Conservation (phyloP, 2,888 invertebrate genomes). For the Tuberolachnus salignus region DNA sequence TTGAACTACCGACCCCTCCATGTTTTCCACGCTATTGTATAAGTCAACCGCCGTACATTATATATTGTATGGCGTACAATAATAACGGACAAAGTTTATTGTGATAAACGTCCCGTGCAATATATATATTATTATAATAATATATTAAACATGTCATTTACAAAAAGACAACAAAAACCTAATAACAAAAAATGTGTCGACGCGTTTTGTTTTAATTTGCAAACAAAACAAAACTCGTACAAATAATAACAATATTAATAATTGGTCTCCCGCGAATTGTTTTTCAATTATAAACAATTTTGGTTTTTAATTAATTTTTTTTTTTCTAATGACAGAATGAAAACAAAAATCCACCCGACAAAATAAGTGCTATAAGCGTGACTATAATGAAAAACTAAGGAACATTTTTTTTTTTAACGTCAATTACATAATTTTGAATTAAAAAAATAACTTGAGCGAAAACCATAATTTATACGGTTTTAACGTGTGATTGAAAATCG, state of each 20-base stretch:
- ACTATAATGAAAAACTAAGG: not conserved
- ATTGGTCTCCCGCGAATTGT: not conserved
- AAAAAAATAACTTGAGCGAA: not conserved
- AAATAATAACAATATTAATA: not conserved
- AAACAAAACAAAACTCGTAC: not conserved
- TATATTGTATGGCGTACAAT: too few species aligned
- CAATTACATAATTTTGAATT: slow-evolving; percentile 13
- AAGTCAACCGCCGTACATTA: too few species aligned
- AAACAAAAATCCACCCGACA: not conserved
- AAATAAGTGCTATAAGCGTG: not conserved
- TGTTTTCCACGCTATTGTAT: too few species aligned
- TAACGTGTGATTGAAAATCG: slow-evolving; percentile 12
- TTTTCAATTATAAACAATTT: not conserved
- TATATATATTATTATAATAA: too few species aligned
- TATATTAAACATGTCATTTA: not conserved
- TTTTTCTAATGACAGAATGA: not conserved
- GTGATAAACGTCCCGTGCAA: not conserved
- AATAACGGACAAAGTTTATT: too few species aligned
- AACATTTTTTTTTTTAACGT: not conserved
- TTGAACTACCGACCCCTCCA: too few species aligned
- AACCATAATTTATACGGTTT: slow-evolving; percentile 31
- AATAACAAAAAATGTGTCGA: not conserved
- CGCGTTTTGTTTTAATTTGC: slow-evolving; percentile 4
- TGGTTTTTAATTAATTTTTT: slow-evolving; percentile 27
- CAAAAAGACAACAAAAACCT: slow-evolving; percentile 5